phyloP scores from a whole-genome alignment of 2,797 vertebrate species.

The Dendrocincla fuliginosa region DNA sequence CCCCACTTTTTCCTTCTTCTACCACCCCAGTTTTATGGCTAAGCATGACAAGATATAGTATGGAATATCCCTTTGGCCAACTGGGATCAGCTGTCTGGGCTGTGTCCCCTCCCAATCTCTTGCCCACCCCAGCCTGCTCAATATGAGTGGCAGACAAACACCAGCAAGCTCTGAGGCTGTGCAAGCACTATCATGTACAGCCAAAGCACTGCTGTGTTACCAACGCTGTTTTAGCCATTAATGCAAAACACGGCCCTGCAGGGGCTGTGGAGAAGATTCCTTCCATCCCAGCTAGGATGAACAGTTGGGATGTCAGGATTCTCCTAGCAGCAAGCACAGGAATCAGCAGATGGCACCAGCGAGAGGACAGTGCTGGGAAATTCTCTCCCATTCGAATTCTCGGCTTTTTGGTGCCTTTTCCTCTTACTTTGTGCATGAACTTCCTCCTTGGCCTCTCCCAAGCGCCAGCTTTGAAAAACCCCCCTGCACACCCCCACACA shows the following conservation, averaged over 20 bases:
- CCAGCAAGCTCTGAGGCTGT: background rate
- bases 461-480: background rate
- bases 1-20: background rate
- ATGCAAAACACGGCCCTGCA: accelerated
- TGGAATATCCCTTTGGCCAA: accelerated
- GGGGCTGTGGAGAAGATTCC: background rate
- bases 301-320: accelerated
- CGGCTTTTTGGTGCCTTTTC: background rate
- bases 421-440: background rate
- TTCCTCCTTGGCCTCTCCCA: background rate
- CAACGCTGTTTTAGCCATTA: background rate
- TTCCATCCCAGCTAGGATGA: background rate
- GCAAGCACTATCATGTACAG: background rate
- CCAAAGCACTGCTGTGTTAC: background rate
- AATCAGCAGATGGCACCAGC: constrained; percentile 8
- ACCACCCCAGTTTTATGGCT: background rate
- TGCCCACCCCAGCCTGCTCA: accelerated
- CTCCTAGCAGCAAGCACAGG: background rate
- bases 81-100: background rate
- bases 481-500: background rate
- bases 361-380: background rate
- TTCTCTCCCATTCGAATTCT: background rate
- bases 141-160: background rate
- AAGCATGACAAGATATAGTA: background rate
- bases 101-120: background rate